phyloP scores from a whole-genome alignment of 2,113 vertebrate species.

The Hyperoodon ampullatus region DNA sequence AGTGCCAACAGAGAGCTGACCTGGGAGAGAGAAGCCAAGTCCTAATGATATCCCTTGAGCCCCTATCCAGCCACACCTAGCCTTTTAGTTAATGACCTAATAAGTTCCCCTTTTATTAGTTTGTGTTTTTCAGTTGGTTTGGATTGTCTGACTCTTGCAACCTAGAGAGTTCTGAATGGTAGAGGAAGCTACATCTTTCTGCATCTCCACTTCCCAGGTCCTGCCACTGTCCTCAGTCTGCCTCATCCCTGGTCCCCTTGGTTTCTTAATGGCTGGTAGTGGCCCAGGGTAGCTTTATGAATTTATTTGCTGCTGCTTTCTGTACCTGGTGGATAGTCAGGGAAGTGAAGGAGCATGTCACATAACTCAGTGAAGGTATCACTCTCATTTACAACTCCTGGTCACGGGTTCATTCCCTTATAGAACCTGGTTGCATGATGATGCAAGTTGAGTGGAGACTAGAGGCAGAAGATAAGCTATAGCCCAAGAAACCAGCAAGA shows the following conservation, averaged over 20 bases:
- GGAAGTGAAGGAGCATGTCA: neutral
- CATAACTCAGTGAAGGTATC: neutral
- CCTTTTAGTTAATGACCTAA: neutral
- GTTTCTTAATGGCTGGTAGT: neutral
- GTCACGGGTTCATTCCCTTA: neutral
- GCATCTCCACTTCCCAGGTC: neutral
- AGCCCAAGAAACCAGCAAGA: neutral
- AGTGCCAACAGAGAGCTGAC: neutral
- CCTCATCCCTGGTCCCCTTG: neutral
- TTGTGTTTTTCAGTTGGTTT: neutral
- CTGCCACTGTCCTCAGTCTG: neutral
- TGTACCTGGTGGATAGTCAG: neutral
- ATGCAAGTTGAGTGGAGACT: neutral
- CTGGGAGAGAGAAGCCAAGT: neutral
- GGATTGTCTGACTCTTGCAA: neutral
- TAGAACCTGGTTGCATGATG: neutral
- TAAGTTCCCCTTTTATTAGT: neutral
- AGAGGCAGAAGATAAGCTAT: neutral
- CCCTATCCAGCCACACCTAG: neutral
- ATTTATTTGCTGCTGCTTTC: slow-evolving; percentile 19
- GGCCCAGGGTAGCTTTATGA: neutral
- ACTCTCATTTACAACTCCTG: neutral
- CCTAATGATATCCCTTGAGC: neutral
- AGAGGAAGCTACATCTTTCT: neutral
- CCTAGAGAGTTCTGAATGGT: neutral